Evolutionary conservation across 2,797 vertebrate species (phyloP), one percentile per base, ranked within the genome.

Genomic region (Notolabrus celidotus): DNA sequence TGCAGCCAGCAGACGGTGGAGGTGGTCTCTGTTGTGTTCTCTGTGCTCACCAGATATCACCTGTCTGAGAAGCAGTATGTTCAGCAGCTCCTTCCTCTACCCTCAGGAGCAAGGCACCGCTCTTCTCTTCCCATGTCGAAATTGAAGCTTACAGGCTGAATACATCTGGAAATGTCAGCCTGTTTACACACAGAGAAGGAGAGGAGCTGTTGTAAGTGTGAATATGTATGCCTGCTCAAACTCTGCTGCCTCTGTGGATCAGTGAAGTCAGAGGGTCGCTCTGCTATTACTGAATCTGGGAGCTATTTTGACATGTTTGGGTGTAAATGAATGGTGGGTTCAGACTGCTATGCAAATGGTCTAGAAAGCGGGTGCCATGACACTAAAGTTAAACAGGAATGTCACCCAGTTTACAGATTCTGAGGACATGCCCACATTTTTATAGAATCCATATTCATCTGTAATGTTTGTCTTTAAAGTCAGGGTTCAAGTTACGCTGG

Each of bases 81-180:
- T 64, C 58, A 34, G n/a, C 56, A 5, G 43, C 29, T 38, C 55
- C 20, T 54, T 19, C 20, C 19, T 47, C 33, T 2, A 0, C 42
- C 42, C 10, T 15, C 49, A 61, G 42, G 57, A 55, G n/a, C 20
- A 39, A 60, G 54, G 16, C 19, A 47, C 9, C 20, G 47, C 33
- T 65, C 31, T 27, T 42, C 19, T 51, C 10, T 27, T 52, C 41
- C 11, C 6, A 22, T 23, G 46, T 53, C 23, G 47, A 53, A n/a
- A 25, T 10, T 12, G 27, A 45, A 10, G 12, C 29, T 19, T 15
- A 12, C 12, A 29, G 11, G 14, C 41, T 12, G 20, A 43, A 16
- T 9, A 2, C n/a, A 15, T 49, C 31, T 1, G 10, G 34, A 27
- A 25, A 19, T 2, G 19, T 33, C 29, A 4, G 11, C 19, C 5